Evolutionary conservation across 2,113 vertebrate species (phyloP).

Genomic region (Pungitius pungitius): DNA sequence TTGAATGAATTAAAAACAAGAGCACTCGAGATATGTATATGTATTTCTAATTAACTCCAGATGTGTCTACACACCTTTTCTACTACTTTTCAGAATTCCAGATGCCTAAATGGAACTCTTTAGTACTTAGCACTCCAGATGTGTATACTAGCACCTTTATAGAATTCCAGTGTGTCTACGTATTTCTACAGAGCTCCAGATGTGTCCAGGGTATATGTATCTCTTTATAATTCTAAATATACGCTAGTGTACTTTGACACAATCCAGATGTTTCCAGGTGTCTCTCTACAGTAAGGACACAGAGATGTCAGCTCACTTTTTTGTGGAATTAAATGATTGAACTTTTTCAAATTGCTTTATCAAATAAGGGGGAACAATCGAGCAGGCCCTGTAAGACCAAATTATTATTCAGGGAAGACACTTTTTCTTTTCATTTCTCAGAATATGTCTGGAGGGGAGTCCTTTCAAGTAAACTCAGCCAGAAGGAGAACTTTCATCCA

Average conservation of each 20-base stretch:
- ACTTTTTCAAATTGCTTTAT: constrained; percentile 1
- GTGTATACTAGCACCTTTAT: not conserved
- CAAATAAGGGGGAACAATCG: not conserved
- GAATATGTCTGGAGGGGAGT: not conserved
- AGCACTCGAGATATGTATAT: not conserved
- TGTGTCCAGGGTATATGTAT: not conserved
- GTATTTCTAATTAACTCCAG: not conserved
- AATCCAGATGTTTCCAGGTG: not conserved
- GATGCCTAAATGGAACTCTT: not conserved
- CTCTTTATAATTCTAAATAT: not conserved
- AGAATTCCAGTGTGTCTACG: not conserved
- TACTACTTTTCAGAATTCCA: not conserved
- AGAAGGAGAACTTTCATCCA: not conserved
- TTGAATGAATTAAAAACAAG: no score
- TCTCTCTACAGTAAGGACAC: not conserved
- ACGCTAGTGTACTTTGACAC: not conserved
- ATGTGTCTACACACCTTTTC: not conserved
- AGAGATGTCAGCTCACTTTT: not conserved
- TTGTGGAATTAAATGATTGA: not conserved
- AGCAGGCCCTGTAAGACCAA: not conserved
- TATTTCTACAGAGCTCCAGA: not conserved
- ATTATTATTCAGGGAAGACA: not conserved
- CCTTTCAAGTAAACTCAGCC: not conserved
- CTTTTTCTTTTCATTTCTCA: not conserved
- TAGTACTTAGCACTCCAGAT: not conserved